Evolutionary conservation across 2,797 vertebrate genomes (phyloP), one percentile per base, ranked within the genome.

Genomic region (Anabas testudineus): DNA sequence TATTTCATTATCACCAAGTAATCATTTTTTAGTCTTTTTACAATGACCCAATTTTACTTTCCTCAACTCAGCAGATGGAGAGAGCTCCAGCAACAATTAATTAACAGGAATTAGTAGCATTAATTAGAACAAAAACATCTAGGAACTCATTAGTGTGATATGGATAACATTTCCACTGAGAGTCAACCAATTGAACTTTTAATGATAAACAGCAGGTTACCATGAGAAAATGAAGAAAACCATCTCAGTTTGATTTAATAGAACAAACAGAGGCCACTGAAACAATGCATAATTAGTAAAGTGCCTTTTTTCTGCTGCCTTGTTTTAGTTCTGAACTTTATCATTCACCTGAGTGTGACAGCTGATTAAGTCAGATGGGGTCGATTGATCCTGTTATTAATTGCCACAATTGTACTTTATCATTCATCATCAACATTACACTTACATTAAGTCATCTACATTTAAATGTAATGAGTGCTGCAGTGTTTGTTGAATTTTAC

Each of bases 81-180:
- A 83, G 74, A 88, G 88, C 56, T 85, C 86, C 83, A 72, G 86
- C 87, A 94, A 91, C 90, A 95, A 94, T 95, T 95, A 95, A 95
- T 95, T 95, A 92, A 86, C 85, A 59, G 76, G 88, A 92, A 94
- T 90, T 90, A 91, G 93, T 93, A 89, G 84, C 90, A 92, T 89
- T 93, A 94, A 88, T 95, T 93, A 94, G 86, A 90, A 92, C 53
- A 78, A 82, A 93, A 93, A 92, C 18, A 48, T 89, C 81, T 69
- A 85, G 82, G 82, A 93, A 92, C 82, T 91, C 89, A 92, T 93
- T 93, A 92, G 78, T 80, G 80, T 86, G 84, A 90, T 89, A 89
- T 87, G 83, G 90, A 89, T 90, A 91, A 91, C 83, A 89, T 91
- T 93, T 90, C 87, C 88, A 78, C 77, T 1, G 76, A 91, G 89